Conservation (phyloP, 2,888 invertebrate genomes). For the Allolobophora icterica region DNA sequence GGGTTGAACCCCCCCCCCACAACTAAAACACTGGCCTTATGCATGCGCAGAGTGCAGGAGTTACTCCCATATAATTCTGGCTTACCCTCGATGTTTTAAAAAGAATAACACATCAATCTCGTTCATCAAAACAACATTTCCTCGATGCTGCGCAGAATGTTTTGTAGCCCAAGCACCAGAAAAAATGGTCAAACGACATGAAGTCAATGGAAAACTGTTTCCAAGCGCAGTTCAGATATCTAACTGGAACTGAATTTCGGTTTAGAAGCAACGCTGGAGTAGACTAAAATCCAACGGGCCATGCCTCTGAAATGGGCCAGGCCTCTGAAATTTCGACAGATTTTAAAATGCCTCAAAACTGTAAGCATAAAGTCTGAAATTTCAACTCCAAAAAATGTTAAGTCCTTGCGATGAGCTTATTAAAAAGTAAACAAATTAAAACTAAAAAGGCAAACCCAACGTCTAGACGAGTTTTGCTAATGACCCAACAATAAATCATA, state of each 20-base stretch:
- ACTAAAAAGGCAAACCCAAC: neutral
- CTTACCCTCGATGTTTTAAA: too few species aligned
- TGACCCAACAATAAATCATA: neutral
- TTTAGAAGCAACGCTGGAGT: neutral
- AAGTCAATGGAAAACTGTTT: too few species aligned
- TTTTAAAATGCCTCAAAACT: neutral
- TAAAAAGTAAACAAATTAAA: neutral
- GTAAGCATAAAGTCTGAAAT: neutral
- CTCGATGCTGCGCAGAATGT: too few species aligned
- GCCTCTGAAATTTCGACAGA: neutral
- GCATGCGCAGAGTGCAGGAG: too few species aligned
- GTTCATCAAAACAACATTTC: too few species aligned
- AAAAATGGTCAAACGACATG: too few species aligned
- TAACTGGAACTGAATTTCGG: neutral
- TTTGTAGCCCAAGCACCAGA: too few species aligned
- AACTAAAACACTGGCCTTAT: too few species aligned
- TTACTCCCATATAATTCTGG: too few species aligned
- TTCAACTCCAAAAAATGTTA: neutral
- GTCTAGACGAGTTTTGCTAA: neutral
- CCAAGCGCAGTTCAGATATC: too few species aligned
- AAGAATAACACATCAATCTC: too few species aligned
- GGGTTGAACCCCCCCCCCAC: too few species aligned
- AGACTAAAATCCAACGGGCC: neutral
- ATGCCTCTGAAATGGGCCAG: neutral
- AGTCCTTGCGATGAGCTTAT: neutral